Conservation (phyloP, 2,113 vertebrate species). For the Tricholaema leucomelas region DNA sequence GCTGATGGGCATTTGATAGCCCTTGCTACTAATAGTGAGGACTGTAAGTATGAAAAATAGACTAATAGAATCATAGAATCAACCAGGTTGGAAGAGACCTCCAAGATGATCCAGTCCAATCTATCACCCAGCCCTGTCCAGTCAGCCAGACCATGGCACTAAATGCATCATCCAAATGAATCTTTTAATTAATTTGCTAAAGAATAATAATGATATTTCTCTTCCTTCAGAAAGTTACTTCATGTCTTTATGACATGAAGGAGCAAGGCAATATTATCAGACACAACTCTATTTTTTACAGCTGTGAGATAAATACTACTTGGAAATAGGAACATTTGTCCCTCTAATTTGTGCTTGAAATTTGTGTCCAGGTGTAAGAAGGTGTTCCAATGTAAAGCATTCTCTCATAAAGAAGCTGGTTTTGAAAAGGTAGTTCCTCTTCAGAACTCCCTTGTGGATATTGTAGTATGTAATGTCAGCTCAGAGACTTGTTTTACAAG, state of each 20-base stretch:
- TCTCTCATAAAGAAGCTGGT: background rate
- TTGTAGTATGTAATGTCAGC: background rate
- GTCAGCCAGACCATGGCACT: too few relatives aligned
- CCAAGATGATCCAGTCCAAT: too few relatives aligned
- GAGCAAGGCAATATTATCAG: background rate
- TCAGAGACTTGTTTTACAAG: slow-evolving; percentile 2
- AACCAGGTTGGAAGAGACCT: too few relatives aligned
- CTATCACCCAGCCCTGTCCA: too few relatives aligned
- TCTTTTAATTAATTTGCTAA: background rate
- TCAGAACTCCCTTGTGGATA: background rate
- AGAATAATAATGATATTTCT: background rate
- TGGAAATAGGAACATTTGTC: background rate
- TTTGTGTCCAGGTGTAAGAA: background rate
- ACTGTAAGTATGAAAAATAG: background rate
- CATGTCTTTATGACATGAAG: background rate
- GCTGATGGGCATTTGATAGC: background rate
- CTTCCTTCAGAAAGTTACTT: background rate
- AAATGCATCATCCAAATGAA: too few relatives aligned
- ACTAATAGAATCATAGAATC: too few relatives aligned
- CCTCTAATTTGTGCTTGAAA: background rate
- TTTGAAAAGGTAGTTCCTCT: background rate
- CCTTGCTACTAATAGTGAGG: background rate
- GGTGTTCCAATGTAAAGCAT: fast-evolving
- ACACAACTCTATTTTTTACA: background rate
- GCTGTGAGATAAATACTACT: background rate